Conservation (phyloP, 2,113 vertebrate species). For the Tachycineta bicolor region DNA sequence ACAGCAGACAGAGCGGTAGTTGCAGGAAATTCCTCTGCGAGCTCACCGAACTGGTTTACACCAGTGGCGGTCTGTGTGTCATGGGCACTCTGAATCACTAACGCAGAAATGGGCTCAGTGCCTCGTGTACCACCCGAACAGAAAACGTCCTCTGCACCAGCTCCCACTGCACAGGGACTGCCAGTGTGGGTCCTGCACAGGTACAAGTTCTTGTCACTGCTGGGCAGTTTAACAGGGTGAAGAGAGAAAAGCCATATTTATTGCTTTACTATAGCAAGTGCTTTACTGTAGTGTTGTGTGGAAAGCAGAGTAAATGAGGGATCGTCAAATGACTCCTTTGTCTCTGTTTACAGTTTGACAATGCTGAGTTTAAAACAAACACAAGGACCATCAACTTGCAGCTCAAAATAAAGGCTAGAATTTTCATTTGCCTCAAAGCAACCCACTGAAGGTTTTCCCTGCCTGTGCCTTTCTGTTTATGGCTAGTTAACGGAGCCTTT, state of each 20-base stretch:
- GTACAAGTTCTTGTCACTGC: neutral
- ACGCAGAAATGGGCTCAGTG: neutral
- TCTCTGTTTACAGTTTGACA: neutral
- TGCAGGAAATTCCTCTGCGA: constrained; percentile 34
- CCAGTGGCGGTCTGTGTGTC: neutral
- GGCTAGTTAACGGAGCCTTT: neutral
- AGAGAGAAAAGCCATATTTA: neutral
- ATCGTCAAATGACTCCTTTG: fast-evolving
- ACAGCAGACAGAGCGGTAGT: neutral
- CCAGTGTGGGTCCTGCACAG: too few relatives aligned
- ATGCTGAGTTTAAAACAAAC: neutral
- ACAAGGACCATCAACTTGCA: neutral
- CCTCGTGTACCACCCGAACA: fast-evolving
- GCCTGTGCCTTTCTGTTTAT: neutral
- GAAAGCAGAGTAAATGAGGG: neutral
- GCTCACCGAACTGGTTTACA: constrained; percentile 38
- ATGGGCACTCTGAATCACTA: neutral
- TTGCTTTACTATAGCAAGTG: neutral
- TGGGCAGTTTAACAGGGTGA: neutral
- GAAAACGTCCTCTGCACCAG: neutral
- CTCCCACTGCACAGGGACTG: neutral
- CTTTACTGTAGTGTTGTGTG: neutral
- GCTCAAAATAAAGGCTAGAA: neutral
- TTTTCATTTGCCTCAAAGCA: neutral
- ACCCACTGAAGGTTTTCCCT: neutral